phyloP scores from a whole-genome alignment of 2,888 invertebrate species.

The Agrilus biguttatus region DNA sequence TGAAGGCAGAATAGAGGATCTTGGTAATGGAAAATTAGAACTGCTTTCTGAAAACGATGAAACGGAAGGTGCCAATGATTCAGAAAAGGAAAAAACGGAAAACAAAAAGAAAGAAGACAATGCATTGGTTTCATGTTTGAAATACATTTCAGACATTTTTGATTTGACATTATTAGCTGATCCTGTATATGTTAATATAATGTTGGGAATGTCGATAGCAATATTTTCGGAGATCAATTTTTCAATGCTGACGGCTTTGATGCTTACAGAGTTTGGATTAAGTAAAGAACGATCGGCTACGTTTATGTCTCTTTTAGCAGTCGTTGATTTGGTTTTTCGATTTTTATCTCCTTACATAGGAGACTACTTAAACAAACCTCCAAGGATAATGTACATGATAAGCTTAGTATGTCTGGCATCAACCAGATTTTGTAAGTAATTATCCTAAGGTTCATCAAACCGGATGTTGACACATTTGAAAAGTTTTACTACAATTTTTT shows the following conservation, averaged over 20 bases:
- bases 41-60: too few species aligned
- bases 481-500: too few species aligned
- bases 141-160: constrained; percentile 22
- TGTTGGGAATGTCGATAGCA: constrained; percentile 49
- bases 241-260: constrained; percentile 46
- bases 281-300: constrained; percentile 40
- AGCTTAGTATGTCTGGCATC: constrained; percentile 42
- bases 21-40: too few species aligned
- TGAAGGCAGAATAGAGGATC: too few species aligned
- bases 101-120: too few species aligned
- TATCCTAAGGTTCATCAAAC: neutral
- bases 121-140: neutral
- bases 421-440: constrained; percentile 44
- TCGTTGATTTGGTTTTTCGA: constrained; percentile 38
- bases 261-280: constrained; percentile 46
- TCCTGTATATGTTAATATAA: constrained; percentile 48
- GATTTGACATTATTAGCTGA: constrained; percentile 48
- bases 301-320: constrained; percentile 42
- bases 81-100: too few species aligned
- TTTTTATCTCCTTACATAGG: constrained; percentile 48
- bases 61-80: too few species aligned
- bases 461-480: neutral
- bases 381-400: constrained; percentile 45
- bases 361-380: constrained; percentile 42
- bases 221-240: constrained; percentile 54